Base-by-base conservation (phyloP, 2,797 vertebrate genomes). In the Vipera latastei region DNA sequence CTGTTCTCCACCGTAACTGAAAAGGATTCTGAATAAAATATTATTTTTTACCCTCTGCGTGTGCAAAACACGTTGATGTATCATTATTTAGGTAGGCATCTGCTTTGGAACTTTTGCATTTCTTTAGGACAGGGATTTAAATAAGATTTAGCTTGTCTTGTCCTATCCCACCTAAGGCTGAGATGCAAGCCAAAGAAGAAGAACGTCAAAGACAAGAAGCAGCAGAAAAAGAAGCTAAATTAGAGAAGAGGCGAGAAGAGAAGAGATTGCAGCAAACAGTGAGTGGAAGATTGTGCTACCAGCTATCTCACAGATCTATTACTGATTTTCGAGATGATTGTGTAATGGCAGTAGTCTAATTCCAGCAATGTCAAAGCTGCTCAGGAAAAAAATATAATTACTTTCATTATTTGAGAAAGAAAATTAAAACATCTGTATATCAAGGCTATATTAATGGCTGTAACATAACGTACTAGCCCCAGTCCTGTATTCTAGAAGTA, bases 181-280 rank as follows among this genome's bases (percentile, higher is more conserved):
- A 98, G 94, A 95, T 99, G 96, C 98, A 98, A 96, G 98, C 98
- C 20, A 98, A 98, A 20, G 98, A 98, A 94, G 98, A 99, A 95
- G 98, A 98, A 91, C 98, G 88, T 93, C 96, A 96, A 93, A 97
- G 93, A 95, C 98, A 97, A 95, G 98, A 98, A 93, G 98, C 98
- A 0, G 97, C 98, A 96, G 98, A 98, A 96, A 99, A 97, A 93
- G 94, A 95, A 92, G 97, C 97, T 93, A 97, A 97, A 57, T 95
- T 95, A 22, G 96, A 98, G 92, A 98, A 96, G 94, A 98, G 93
- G 90, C 97, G 88, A 51, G 98, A 99, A 96, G 98, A 99, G 94
- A 98, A 96, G 95, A 98, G 96, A 95, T 96, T 97, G 90, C 97
- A 98, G 95, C 98, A 96, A 97, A 97, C 98, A 98, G 99, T 98